phyloP scores from a whole-genome alignment of 1,140 invertebrate species.

The Gonioctena quinquepunctata region DNA sequence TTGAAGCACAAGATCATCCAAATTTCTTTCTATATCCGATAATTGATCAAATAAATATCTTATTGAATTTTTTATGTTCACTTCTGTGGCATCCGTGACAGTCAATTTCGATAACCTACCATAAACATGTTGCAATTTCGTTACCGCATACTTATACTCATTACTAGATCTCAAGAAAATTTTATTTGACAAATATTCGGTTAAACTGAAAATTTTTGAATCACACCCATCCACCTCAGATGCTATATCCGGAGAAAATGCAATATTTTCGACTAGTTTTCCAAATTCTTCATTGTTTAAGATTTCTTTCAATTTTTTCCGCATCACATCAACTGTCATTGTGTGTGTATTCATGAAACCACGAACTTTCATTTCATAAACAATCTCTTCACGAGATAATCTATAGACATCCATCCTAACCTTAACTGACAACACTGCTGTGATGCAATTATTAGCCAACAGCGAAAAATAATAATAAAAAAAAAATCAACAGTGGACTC shows the following conservation, averaged over 20 bases:
- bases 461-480: background rate
- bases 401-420: background rate
- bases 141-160: background rate
- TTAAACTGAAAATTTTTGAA: background rate
- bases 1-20: background rate
- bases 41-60: slow-evolving; percentile 3
- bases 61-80: background rate
- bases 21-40: background rate
- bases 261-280: background rate
- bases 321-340: background rate
- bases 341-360: background rate
- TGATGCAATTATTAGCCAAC: background rate
- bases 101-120: slow-evolving; percentile 2
- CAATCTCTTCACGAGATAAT: background rate
- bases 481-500: background rate
- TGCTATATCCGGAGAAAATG: background rate
- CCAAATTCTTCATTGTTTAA: background rate
- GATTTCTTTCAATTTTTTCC: background rate
- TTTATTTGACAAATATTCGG: background rate
- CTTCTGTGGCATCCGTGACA: background rate
- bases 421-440: background rate
- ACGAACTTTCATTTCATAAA: background rate
- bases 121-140: background rate
- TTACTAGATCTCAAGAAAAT: background rate
- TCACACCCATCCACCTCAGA: background rate